Evolutionary conservation across 2,113 vertebrate species (phyloP).

Genomic region (Notarius lentiginosus): DNA sequence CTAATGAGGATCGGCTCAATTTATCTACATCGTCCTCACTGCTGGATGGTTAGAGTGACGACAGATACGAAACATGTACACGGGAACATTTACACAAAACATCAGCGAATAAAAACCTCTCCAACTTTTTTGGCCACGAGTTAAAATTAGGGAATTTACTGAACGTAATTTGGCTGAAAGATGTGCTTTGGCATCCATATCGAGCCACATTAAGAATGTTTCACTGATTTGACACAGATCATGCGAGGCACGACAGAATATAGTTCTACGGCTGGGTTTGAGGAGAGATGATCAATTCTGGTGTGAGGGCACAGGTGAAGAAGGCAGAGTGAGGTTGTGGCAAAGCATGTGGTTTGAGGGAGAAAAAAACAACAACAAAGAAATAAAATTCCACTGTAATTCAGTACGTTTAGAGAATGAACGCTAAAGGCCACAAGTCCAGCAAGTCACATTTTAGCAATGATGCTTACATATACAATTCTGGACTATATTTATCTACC

Average conservation of each 20-base stretch:
- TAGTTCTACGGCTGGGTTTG: not conserved
- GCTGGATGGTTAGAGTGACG: not conserved
- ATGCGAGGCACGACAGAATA: conserved; percentile 7
- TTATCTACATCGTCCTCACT: not conserved
- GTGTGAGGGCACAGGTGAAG: not conserved
- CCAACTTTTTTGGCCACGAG: not conserved
- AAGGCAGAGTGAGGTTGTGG: conserved; percentile 1
- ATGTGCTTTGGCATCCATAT: not conserved
- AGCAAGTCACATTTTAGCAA: conserved; percentile 20
- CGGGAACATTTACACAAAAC: not conserved
- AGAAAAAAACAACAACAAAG: no score
- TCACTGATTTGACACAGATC: conserved; percentile 17
- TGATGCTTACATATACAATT: not conserved
- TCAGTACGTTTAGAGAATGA: conserved; percentile 9
- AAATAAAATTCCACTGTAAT: not conserved
- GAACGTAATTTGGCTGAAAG: not conserved
- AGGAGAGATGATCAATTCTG: not conserved
- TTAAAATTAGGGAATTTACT: not conserved
- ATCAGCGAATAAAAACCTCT: not conserved
- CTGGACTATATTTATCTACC: no score
- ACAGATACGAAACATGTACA: not conserved
- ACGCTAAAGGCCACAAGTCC: conserved; percentile 12
- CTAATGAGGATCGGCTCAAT: not conserved
- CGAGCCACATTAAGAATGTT: not conserved
- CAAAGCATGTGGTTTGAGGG: not conserved